Percentiles rank a stretch among this genome's conserved stretches.
phyloP scores from a whole-genome alignment of 2,888 invertebrate genomes.

The Drosophila demipolita region DNA sequence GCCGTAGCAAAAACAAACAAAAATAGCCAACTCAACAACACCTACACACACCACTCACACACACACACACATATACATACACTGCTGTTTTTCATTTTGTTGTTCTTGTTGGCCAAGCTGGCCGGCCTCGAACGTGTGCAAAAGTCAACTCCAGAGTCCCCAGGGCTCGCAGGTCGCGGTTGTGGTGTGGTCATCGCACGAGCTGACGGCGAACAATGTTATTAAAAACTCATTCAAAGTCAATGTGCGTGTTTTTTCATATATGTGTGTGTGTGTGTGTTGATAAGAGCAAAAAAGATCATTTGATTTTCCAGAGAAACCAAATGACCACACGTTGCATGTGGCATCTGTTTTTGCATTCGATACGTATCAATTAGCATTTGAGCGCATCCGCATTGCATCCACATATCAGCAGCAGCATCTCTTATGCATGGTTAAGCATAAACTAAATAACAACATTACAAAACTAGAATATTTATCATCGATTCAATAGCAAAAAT shows the following conservation, averaged over 20 bases:
- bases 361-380: conserved; percentile 53
- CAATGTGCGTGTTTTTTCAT: conserved; percentile 47
- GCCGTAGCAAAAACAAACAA: conserved; percentile 63
- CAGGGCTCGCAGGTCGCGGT: conserved; percentile 41
- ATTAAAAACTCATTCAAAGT: conserved; percentile 77
- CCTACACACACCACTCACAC: background rate
- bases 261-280: conserved; percentile 3
- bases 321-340: conserved; percentile 15
- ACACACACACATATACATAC: background rate
- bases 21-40: conserved; percentile 54
- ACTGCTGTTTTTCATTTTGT: conserved; percentile 13
- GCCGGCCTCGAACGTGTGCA: conserved; percentile 51
- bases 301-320: conserved; percentile 21
- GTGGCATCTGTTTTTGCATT: conserved; percentile 42
- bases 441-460: conserved; percentile 12
- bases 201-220: conserved; percentile 71
- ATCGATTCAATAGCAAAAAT: background rate
- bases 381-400: conserved; percentile 8
- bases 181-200: conserved; percentile 55
- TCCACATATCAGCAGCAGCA: conserved; percentile 27
- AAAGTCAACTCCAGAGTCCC: conserved; percentile 36
- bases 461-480: background rate
- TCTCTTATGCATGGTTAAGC: conserved; percentile 26
- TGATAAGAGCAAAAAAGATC: conserved; percentile 28
- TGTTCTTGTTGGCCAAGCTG: conserved; percentile 21